A percentile compares a stretch with the other conserved stretches of the same genome.
Conservation (phyloP, 1,140 invertebrate species). For the Trinorchestia longiramus region DNA sequence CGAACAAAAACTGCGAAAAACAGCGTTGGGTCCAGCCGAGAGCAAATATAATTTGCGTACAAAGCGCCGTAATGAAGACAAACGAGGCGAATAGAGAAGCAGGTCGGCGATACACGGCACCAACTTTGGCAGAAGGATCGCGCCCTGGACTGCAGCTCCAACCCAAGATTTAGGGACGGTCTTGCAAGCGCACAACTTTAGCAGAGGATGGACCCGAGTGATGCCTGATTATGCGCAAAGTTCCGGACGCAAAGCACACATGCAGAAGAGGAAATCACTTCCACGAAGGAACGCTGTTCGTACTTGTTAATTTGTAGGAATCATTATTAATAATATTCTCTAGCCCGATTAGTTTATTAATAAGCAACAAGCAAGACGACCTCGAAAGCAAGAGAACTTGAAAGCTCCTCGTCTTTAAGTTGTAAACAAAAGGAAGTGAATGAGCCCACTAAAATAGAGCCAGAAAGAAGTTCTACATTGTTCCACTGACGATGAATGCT, state of each 20-base stretch:
- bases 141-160: neutral
- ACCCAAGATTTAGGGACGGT: neutral
- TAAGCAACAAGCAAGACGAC: neutral
- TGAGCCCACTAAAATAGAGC: neutral
- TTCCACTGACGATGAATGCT: neutral
- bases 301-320: neutral
- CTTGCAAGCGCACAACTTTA: neutral
- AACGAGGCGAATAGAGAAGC: neutral
- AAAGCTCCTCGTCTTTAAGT: neutral
- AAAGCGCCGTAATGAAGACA: constrained; percentile 13
- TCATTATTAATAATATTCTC: neutral
- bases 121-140: neutral
- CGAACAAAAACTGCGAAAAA: neutral
- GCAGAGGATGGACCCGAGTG: neutral
- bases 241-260: neutral
- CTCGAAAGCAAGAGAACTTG: neutral
- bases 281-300: no score
- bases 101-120: neutral
- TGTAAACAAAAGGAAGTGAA: neutral
- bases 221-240: neutral
- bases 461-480: neutral
- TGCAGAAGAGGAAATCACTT: neutral
- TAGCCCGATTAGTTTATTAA: neutral
- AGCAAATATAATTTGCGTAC: constrained; percentile 8
- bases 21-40: neutral